Base-by-base conservation (phyloP, 2,888 invertebrate genomes). In the Rotaria magnacalcarata region DNA sequence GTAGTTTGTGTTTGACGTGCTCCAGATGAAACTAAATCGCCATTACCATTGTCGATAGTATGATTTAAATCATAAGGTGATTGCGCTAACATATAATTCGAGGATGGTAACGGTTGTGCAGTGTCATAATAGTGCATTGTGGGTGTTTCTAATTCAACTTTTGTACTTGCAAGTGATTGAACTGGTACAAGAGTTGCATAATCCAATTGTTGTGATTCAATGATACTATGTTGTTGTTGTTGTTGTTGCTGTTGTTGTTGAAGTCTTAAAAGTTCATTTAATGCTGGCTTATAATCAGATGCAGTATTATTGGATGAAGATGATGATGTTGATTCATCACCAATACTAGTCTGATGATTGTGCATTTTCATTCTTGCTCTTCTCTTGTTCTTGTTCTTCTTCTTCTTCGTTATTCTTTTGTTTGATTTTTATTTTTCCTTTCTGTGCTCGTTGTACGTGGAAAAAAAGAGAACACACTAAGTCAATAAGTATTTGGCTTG, bases 341-440 rank as follows among this genome's bases (percentile, higher is more conserved):
- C 80, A 14, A 47, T 47, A 47, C 47, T 47, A 43, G 80, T 80
- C 10, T 19, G 47, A 80, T 80, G 80, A 80, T 80, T 80, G 47
- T 47, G 80, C 47, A 80, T 80, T 67, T 67, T 67, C 16, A 27
- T 67, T 67, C 34, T 34, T 67, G 27, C 52, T 52, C 52, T 54
- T 54, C 54, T 54, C 21, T 52, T 52, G 14, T 60, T 60, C 58
- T 60, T 60, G 11, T 60, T 60, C 60, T 60, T 60, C 58, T 60
- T 60, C 58, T 16, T 27, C n/a, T 67, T 67, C 34, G 27, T 34
- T 34, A 34, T 67, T 67, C 16, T 67, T 67, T 67, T n/a, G 67
- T 67, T 67, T 67, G 67, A 67, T 67, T 67, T 67, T 67, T 67
- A 67, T 67, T 67, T 67, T 67, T 67, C 34, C 27, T 67, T 67